Conservation (phyloP, 2,797 vertebrate species). For the Manis crassicaudata region DNA sequence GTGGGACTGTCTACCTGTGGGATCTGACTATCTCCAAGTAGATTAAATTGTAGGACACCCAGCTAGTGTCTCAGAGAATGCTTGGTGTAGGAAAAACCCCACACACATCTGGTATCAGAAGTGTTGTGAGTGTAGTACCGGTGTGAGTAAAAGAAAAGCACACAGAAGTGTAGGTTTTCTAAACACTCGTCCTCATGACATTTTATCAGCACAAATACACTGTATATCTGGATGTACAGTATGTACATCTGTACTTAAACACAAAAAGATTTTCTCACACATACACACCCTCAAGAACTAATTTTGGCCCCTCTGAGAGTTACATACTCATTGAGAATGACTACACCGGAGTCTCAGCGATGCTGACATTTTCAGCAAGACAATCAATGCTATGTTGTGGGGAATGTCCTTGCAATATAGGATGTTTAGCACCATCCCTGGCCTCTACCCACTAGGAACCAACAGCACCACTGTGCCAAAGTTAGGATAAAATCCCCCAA, state of each 20-base stretch:
- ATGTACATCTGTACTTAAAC: neutral
- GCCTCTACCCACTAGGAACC: neutral
- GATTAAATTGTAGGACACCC: neutral
- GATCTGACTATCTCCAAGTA: neutral
- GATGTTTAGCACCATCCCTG: neutral
- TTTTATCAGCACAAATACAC: neutral
- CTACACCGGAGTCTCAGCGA: neutral
- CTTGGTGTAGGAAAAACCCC: neutral
- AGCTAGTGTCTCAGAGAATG: neutral
- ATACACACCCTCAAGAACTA: neutral
- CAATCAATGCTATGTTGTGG: neutral
- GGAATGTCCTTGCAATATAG: neutral
- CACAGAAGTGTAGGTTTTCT: neutral
- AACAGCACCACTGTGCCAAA: neutral
- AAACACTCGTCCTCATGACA: neutral
- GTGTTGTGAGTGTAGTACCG: neutral
- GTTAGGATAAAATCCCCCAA: neutral
- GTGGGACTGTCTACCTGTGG: neutral
- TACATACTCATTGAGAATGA: neutral
- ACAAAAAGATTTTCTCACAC: neutral
- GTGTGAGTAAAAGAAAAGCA: neutral
- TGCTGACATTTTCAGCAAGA: neutral
- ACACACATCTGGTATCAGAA: neutral
- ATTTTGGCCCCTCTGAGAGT: neutral
- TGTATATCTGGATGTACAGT: neutral